phyloP scores from a whole-genome alignment of 2,888 invertebrate genomes.

The Ceraclea dissimilis region DNA sequence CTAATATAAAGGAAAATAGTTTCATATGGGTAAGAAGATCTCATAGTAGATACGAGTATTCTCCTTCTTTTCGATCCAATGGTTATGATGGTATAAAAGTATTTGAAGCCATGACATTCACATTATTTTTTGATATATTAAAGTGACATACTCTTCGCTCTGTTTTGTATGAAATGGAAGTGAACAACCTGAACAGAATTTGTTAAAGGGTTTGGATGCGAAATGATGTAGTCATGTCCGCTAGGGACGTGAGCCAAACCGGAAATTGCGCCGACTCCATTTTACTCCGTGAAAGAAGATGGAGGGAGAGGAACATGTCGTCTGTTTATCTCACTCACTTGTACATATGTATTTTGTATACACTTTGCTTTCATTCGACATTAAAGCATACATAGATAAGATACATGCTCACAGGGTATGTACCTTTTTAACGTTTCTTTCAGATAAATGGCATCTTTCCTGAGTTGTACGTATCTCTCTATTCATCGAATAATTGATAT shows the following conservation, averaged over 20 bases:
- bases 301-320: constrained; percentile 6
- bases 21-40: too few relatives aligned
- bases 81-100: too few relatives aligned
- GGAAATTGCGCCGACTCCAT: constrained; percentile 19
- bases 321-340: constrained; percentile 9
- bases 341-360: not conserved
- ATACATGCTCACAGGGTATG: too few relatives aligned
- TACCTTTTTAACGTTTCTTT: too few relatives aligned
- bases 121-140: not conserved
- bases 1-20: too few relatives aligned
- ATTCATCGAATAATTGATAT: too few relatives aligned
- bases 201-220: not conserved
- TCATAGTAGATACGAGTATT: too few relatives aligned
- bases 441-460: too few relatives aligned
- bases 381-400: too few relatives aligned
- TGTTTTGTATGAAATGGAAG: not conserved
- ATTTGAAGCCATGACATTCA: not conserved
- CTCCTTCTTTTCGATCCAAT: too few relatives aligned
- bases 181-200: not conserved
- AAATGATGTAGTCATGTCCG: constrained; percentile 11
- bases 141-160: not conserved
- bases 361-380: not conserved
- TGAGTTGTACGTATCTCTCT: too few relatives aligned
- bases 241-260: constrained; percentile 20
- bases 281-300: not conserved